phyloP scores from a whole-genome alignment of 1,140 invertebrate genomes.

The Brachionus angularis region DNA sequence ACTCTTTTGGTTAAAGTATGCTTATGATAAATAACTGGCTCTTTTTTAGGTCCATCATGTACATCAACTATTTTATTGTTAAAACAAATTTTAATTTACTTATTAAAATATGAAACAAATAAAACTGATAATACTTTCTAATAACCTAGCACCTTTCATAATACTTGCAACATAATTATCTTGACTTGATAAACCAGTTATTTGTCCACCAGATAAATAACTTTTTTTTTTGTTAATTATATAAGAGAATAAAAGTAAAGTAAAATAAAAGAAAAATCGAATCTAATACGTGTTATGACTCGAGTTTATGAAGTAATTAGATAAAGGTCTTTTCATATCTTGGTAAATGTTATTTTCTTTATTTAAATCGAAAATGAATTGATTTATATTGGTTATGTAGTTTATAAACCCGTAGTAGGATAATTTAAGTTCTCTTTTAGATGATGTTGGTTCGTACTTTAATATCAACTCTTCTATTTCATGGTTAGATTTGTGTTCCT shows the following conservation, averaged over 20 bases:
- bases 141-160: conserved; percentile 12
- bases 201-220: conserved; percentile 42
- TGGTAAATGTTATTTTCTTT: background rate
- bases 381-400: conserved; percentile 6
- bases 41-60: conserved; percentile 9
- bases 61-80: too few relatives aligned
- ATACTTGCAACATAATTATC: conserved; percentile 15
- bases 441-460: background rate
- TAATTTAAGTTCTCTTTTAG: conserved; percentile 25
- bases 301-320: conserved; percentile 33
- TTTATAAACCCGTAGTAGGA: conserved; percentile 19
- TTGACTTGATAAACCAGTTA: background rate
- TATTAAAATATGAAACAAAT: too few relatives aligned
- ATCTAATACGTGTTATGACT: conserved; percentile 42
- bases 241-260: too few relatives aligned
- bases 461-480: conserved; percentile 9
- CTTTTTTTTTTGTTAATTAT: too few relatives aligned
- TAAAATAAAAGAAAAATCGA: too few relatives aligned
- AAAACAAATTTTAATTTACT: too few relatives aligned
- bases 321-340: conserved; percentile 1
- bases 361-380: background rate
- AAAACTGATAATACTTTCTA: too few relatives aligned
- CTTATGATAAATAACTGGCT: conserved; percentile 36
- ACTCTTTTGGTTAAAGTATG: conserved; percentile 31
- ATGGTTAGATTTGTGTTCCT: conserved; percentile 4